Base-by-base conservation (phyloP, 2,888 invertebrate species). In the Dryobota labecula region DNA sequence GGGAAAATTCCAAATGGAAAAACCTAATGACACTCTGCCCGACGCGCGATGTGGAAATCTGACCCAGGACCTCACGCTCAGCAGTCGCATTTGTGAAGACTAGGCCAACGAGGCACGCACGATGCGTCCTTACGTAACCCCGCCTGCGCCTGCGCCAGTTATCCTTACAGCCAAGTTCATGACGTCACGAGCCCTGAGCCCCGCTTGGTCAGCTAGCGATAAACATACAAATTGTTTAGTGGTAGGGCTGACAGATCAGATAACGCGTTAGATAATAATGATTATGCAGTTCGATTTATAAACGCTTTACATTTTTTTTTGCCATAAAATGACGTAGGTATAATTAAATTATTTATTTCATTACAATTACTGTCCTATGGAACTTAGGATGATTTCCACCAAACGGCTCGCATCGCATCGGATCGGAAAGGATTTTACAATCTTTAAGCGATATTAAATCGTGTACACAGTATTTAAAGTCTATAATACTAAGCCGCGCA, bases 131-230 rank as follows among this genome's bases (percentile, higher is more conserved):
- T 75, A 80, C 75, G 72, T 84, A 82, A 82, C 61, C 54, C 11
- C 30, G 30, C 1, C 64, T 33, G 65, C 54, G 45, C 30, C 27
- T 15, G 27, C 33, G 57, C 56, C 45, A 63, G 70, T 61, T 65
- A 73, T 79, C 79, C 77, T 78, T 63, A 70, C 60, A 36, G 60
- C 64, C 76, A 85, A 82, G 84, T 82, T 86, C 83, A 84, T 75
- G 85, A 80, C 76, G 72, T 76, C 83, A 75, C 56, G 65, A 65
- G 76, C 68, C 79, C 83, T 80, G 76, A 64, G 78, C 38, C 77
- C 77, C 64, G 76, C 73, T 80, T 70, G 78, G 47, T 61, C 69
- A 57, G 24, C 11, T 54, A 76, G 73, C 68, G 65, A 65, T 74
- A 5, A 33, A 73, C 86, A 83, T 85, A 85, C 75, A 71, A 81